phyloP scores from a whole-genome alignment of 2,888 invertebrate species.

The Apamea sordens region DNA sequence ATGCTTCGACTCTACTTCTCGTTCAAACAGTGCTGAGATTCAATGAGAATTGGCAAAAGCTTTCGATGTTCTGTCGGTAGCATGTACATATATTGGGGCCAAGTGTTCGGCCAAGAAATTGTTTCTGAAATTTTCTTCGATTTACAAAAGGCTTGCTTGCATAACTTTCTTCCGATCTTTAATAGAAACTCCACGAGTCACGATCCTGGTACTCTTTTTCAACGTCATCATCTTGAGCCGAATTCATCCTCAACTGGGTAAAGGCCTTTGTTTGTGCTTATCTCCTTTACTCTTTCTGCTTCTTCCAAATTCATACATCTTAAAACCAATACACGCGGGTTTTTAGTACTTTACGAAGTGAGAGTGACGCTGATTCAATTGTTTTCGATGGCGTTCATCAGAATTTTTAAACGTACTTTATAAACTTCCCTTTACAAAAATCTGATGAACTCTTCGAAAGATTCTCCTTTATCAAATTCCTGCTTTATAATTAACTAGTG shows the following conservation, averaged over 20 bases:
- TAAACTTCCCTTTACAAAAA: neutral
- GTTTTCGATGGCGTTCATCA: neutral
- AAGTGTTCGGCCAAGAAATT: constrained; percentile 61
- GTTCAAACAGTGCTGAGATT: constrained; percentile 59
- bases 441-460: neutral
- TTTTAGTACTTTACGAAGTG: neutral
- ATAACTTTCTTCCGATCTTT: constrained; percentile 8
- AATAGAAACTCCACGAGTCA: neutral
- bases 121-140: constrained; percentile 43
- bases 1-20: constrained; percentile 43
- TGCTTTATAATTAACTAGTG: neutral
- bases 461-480: neutral
- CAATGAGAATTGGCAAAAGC: constrained; percentile 69
- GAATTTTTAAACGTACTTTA: neutral
- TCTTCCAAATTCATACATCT: neutral
- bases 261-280: neutral
- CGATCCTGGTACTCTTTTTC: neutral
- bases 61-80: constrained; percentile 51
- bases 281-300: neutral
- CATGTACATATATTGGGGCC: constrained; percentile 59
- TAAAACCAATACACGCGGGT: no score
- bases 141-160: constrained; percentile 22
- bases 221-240: neutral
- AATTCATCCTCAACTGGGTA: neutral
- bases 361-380: neutral